Percentiles rank a stretch among this genome's conserved stretches.
Conservation (phyloP, 2,888 invertebrate species). For the Cordylochernes scorpioides region DNA sequence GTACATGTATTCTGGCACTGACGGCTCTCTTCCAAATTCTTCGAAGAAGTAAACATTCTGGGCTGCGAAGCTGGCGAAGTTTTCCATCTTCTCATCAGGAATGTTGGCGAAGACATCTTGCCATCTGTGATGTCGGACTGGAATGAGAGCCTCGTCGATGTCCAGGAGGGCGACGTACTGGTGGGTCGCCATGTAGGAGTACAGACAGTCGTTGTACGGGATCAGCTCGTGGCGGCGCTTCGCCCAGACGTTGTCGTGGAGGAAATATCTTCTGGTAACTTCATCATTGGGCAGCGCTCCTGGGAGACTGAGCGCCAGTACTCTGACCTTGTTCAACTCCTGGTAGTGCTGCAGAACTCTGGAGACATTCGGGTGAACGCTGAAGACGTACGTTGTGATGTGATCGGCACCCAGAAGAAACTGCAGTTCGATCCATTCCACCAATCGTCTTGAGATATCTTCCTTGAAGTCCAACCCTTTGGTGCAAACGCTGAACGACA, state of each 20-base stretch:
- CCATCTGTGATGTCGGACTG: constrained; percentile 30
- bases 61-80: constrained; percentile 32
- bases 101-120: constrained; percentile 39
- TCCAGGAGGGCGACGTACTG: constrained; percentile 69
- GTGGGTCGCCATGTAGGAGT: constrained; percentile 67
- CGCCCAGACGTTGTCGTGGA: constrained; percentile 68
- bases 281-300: constrained; percentile 60
- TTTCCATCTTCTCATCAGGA: constrained; percentile 22
- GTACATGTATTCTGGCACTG: constrained; percentile 19
- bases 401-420: constrained; percentile 61
- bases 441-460: constrained; percentile 54
- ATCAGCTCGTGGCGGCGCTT: constrained; percentile 82
- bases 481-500: constrained; percentile 40
- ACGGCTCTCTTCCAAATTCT: constrained; percentile 2
- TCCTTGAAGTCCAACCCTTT: constrained; percentile 39
- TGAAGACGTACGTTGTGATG: constrained; percentile 58
- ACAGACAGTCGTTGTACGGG: constrained; percentile 84
- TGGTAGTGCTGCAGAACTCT: constrained; percentile 34
- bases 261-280: constrained; percentile 27
- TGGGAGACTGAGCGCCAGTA: constrained; percentile 53
- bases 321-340: constrained; percentile 36
- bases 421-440: constrained; percentile 78
- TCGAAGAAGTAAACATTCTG: constrained; percentile 37
- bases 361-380: constrained; percentile 54
- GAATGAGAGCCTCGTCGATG: constrained; percentile 78